These are phyloP conservation scores for Crotalus horridus DNA, from an alignment of 2,113 vertebrate genomes.

Conservation along the genomic window DNA sequence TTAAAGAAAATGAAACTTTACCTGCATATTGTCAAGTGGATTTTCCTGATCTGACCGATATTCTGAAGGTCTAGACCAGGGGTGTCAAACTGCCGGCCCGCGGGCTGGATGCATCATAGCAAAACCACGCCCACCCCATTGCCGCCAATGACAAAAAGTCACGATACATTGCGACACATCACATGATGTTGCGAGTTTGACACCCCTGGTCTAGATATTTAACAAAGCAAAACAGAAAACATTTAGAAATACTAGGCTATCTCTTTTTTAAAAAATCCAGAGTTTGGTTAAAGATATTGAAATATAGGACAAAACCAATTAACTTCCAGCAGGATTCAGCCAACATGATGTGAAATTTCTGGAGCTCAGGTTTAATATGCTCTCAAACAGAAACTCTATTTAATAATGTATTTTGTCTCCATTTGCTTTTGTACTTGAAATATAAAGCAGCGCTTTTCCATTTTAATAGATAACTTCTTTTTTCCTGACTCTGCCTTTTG, in stretches of 20 bases:
- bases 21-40: not conserved
- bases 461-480: not conserved
- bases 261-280: not conserved
- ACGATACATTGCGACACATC: no score
- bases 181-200: no score
- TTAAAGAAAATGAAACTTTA: not conserved
- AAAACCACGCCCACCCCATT: no score
- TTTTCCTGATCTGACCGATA: not conserved
- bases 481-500: not conserved
- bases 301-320: not conserved
- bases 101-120: no score
- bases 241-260: not conserved
- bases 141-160: no score
- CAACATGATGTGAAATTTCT: not conserved
- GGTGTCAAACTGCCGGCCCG: no score
- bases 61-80: no score
- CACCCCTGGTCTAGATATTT: accelerated
- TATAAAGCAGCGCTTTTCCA: slow-evolving; percentile 4
- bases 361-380: not conserved
- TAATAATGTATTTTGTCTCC: not conserved
- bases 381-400: not conserved
- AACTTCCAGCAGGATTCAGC: not conserved
- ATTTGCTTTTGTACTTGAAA: slow-evolving; percentile 13
- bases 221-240: not conserved
- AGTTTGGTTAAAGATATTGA: not conserved